These are phyloP conservation scores for Natrix natrix DNA, from an alignment of 2,797 vertebrate genomes.

Conservation along the genomic window DNA sequence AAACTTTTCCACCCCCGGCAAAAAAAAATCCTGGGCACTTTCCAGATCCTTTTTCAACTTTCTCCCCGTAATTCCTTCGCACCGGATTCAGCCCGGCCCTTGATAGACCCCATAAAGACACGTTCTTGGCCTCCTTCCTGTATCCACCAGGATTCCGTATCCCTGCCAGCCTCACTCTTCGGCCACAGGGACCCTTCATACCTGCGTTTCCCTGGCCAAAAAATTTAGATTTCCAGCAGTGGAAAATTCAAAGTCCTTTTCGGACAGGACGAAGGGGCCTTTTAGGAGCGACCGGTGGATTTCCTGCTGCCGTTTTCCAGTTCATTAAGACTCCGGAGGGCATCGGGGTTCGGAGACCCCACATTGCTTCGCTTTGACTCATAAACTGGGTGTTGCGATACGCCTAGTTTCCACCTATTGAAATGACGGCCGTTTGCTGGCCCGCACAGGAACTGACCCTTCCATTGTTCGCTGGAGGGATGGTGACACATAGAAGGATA, in stretches of 20 bases:
- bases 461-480: slow-evolving; percentile 1
- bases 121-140: not conserved
- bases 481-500: slow-evolving; percentile 19
- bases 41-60: not conserved
- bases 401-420: slow-evolving; percentile 42
- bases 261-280: not conserved
- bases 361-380: slow-evolving; percentile 27
- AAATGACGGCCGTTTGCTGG: not conserved
- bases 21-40: not conserved
- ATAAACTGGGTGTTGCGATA: not conserved
- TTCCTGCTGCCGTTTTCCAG: slow-evolving; percentile 13
- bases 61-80: not conserved
- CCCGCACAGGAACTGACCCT: slow-evolving; percentile 33
- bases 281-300: not conserved
- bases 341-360: too few species aligned
- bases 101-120: not conserved
- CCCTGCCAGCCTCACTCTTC: not conserved
- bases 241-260: slow-evolving; percentile 9
- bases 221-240: not conserved
- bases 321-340: not conserved
- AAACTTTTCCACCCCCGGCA: not conserved
- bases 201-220: not conserved
- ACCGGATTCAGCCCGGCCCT: not conserved
- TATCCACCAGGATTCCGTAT: not conserved
- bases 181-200: not conserved